phyloP scores from a whole-genome alignment of 2,113 vertebrate genomes.

The Leucoraja erinaceus region DNA sequence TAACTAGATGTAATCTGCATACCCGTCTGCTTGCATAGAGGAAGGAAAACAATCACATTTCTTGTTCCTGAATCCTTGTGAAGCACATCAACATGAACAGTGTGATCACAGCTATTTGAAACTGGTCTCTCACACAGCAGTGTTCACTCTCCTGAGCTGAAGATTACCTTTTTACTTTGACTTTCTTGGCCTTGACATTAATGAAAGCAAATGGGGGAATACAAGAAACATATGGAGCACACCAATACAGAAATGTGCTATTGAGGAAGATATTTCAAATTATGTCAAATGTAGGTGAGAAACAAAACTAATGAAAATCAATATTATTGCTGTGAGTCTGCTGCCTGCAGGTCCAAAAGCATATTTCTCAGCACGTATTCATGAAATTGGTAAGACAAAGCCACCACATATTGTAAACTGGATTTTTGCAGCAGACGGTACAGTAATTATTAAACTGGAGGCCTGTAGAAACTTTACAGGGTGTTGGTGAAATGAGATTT shows the following conservation, averaged over 20 bases:
- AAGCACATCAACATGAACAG: not conserved
- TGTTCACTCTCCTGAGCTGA: not conserved
- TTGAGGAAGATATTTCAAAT: not conserved
- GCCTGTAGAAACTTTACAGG: too few relatives aligned
- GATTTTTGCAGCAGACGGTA: not conserved
- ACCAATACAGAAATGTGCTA: not conserved
- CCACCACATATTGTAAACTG: not conserved
- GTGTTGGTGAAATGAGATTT: too few relatives aligned
- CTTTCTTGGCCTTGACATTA: not conserved
- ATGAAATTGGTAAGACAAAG: not conserved
- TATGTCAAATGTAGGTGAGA: not conserved
- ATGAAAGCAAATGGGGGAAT: not conserved
- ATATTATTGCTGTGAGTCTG: not conserved
- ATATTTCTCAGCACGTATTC: not conserved
- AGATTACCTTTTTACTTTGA: not conserved
- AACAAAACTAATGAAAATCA: slow-evolving; percentile 16
- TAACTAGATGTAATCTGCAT: not conserved
- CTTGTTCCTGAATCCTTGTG: not conserved
- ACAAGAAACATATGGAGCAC: not conserved
- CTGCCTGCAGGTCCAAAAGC: not conserved
- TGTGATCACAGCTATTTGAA: not conserved
- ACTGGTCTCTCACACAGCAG: not conserved
- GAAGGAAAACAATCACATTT: not conserved
- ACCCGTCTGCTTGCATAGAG: not conserved
- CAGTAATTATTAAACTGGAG: too few relatives aligned